Evolutionary conservation across 2,113 vertebrate genomes (phyloP).

Genomic region (Tapirus terrestris): DNA sequence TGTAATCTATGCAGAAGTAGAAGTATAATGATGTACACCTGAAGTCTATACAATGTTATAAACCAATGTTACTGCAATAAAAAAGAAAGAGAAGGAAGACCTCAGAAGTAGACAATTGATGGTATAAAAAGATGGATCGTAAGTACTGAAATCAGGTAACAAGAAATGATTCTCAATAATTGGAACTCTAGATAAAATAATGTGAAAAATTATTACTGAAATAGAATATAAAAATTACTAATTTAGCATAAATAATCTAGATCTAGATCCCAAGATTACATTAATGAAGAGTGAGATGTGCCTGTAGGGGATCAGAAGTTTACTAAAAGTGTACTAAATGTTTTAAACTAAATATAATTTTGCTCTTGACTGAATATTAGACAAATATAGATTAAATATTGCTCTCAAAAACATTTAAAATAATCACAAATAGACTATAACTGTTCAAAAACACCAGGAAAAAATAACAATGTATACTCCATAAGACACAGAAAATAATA

Average conservation of each 20-base stretch:
- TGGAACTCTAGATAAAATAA: neutral
- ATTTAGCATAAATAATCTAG: neutral
- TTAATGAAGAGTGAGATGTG: neutral
- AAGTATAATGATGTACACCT: no score
- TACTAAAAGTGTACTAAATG: neutral
- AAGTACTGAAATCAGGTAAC: neutral
- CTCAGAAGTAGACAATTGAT: neutral
- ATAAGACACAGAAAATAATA: constrained; percentile 33
- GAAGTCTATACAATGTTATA: no score
- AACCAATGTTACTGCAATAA: no score
- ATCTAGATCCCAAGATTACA: neutral
- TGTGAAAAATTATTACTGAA: neutral
- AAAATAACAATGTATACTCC: neutral
- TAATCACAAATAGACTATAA: neutral
- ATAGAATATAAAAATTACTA: constrained; percentile 16
- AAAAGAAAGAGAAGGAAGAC: neutral
- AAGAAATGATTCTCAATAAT: neutral
- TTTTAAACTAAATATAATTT: neutral
- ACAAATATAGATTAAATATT: neutral
- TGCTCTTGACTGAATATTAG: constrained; percentile 3
- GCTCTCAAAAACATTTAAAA: constrained; percentile 11
- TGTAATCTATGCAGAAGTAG: no score
- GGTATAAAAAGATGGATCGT: neutral
- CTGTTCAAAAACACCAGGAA: neutral
- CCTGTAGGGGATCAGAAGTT: neutral